A percentile compares a stretch with the other conserved stretches of the same genome.
Conservation (phyloP, 2,113 vertebrate species). For the Calypte anna region DNA sequence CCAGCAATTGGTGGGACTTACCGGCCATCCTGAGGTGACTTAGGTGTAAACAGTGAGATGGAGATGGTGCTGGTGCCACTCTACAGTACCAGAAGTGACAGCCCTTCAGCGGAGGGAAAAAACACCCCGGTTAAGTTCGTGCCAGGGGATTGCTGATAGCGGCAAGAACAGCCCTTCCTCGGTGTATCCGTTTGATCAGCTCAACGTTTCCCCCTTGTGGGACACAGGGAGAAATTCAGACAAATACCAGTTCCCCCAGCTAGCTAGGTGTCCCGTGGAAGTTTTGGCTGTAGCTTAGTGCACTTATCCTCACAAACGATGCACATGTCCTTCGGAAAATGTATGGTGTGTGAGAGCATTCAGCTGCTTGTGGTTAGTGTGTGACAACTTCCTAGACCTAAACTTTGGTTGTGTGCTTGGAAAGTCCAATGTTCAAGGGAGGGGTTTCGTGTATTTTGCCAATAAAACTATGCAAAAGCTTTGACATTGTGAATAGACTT, state of each 20-base stretch:
- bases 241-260: background rate
- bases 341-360: background rate
- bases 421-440: background rate
- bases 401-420: background rate
- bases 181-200: conserved; percentile 12
- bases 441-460: background rate
- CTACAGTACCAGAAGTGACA: background rate
- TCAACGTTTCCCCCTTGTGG: conserved; percentile 72
- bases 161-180: background rate
- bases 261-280: background rate
- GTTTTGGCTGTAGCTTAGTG: background rate
- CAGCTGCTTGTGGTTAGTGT: background rate
- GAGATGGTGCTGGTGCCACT: background rate
- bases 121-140: accelerated
- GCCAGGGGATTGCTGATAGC: background rate
- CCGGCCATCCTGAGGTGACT: background rate
- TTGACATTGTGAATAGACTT: background rate
- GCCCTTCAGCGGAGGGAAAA: background rate
- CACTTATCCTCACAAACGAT: background rate
- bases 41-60: background rate
- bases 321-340: background rate
- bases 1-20: accelerated
- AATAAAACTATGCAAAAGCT: background rate
- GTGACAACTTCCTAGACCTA: background rate
- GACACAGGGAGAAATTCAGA: conserved; percentile 31